A percentile compares a stretch with the other conserved stretches of the same genome.
Evolutionary conservation across 2,888 invertebrate genomes (phyloP).

Genomic region (Hipparchia sbordonii): DNA sequence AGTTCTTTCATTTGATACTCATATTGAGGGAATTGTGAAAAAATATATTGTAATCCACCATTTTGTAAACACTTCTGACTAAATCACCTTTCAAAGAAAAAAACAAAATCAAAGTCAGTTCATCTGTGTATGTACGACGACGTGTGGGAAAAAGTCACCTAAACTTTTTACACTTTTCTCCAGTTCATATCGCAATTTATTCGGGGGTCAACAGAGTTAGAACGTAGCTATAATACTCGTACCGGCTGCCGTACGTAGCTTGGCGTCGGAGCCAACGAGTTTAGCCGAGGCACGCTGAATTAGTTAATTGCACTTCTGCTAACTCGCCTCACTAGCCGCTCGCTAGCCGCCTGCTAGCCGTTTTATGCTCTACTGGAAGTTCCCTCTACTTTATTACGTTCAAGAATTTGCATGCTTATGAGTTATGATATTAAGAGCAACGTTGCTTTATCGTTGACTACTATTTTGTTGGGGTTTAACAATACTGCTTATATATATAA

Average conservation of each 20-base stretch:
- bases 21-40: too few species aligned
- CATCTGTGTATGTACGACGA: too few species aligned
- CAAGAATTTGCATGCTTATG: not conserved
- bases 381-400: not conserved
- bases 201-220: not conserved
- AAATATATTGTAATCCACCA: too few species aligned
- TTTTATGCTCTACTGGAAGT: conserved; percentile 2
- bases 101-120: too few species aligned
- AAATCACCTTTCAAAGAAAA: too few species aligned
- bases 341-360: not conserved
- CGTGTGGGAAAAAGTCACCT: too few species aligned
- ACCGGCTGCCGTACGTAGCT: conserved; percentile 1
- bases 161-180: too few species aligned
- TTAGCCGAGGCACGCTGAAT: conserved; percentile 23
- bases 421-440: too few species aligned
- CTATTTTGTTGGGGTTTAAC: too few species aligned
- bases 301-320: conserved; percentile 21
- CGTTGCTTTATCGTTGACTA: not conserved
- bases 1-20: too few species aligned
- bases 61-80: too few species aligned
- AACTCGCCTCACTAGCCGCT: conserved; percentile 17
- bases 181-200: not conserved
- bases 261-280: conserved; percentile 7
- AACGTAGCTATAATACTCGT: not conserved
- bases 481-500: too few species aligned